Conservation (phyloP, 2,113 vertebrate genomes). For the Cyanoramphus novaezelandiae region DNA sequence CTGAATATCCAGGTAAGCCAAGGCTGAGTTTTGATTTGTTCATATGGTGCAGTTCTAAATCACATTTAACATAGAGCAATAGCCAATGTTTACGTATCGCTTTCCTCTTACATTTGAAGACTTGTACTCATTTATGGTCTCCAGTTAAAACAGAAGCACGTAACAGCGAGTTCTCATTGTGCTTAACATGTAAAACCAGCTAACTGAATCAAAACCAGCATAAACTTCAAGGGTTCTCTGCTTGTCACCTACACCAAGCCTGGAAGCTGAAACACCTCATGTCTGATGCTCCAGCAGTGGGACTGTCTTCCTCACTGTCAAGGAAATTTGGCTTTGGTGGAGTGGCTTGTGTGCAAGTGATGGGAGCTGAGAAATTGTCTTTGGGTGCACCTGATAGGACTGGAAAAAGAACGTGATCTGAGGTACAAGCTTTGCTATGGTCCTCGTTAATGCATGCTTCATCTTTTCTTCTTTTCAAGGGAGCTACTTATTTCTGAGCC, state of each 20-base stretch:
- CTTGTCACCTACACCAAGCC: not conserved
- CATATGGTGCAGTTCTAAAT: not conserved
- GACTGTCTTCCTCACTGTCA: not conserved
- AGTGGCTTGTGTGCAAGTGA: not conserved
- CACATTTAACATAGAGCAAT: rapidly evolving
- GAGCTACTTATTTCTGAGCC: slow-evolving; percentile 21
- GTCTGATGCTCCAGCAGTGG: rapidly evolving
- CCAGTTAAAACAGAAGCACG: not conserved
- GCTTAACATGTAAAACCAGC: not conserved
- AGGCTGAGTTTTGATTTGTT: not conserved
- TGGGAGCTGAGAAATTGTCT: not conserved
- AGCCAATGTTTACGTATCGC: not conserved
- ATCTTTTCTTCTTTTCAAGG: slow-evolving; percentile 15
- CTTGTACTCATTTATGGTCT: not conserved
- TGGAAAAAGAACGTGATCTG: not conserved
- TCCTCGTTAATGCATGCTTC: not conserved
- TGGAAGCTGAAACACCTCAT: not conserved
- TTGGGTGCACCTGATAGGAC: not conserved
- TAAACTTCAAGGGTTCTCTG: not conserved
- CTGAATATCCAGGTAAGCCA: not conserved
- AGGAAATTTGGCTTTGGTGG: not conserved
- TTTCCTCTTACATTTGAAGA: not conserved
- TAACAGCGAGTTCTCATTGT: rapidly evolving
- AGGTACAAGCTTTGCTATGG: not conserved
- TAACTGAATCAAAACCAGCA: not conserved